These are phyloP conservation scores for Eumeta japonica DNA, from an alignment of 1,140 invertebrate genomes.

Conservation along the genomic window DNA sequence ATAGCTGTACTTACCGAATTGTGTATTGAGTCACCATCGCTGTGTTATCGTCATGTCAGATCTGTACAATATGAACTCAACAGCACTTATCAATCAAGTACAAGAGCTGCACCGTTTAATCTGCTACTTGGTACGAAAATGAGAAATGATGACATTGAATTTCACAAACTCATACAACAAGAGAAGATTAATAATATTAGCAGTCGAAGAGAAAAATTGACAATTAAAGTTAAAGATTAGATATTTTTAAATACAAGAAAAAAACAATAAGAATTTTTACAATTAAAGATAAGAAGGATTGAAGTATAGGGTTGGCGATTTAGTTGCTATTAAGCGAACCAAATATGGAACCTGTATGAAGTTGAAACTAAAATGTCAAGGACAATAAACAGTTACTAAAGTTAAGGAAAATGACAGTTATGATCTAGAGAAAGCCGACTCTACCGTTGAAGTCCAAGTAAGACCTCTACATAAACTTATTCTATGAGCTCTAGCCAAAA, in stretches of 20 bases:
- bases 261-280: conserved; percentile 29
- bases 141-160: conserved; percentile 16
- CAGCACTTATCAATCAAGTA: conserved; percentile 17
- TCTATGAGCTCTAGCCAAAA: conserved; percentile 14
- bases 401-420: conserved; percentile 20
- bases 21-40: conserved; percentile 14
- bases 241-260: too few species aligned
- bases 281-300: conserved; percentile 21
- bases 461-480: conserved; percentile 9
- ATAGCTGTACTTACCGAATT: conserved; percentile 26
- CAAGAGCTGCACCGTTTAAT: conserved; percentile 17
- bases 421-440: conserved; percentile 9
- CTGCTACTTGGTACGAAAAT: conserved; percentile 28
- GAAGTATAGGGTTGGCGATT: conserved; percentile 20
- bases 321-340: conserved; percentile 36
- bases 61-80: conserved; percentile 28
- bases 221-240: conserved; percentile 16
- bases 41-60: conserved; percentile 27
- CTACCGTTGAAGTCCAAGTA: conserved; percentile 7
- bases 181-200: conserved; percentile 17
- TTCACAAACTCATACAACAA: conserved; percentile 22
- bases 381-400: conserved; percentile 27
- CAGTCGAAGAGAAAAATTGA: conserved; percentile 11
- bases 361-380: conserved; percentile 30
- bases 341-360: conserved; percentile 33